Base-by-base conservation (phyloP, 2,113 vertebrate genomes). In the Aphyosemion australe region DNA sequence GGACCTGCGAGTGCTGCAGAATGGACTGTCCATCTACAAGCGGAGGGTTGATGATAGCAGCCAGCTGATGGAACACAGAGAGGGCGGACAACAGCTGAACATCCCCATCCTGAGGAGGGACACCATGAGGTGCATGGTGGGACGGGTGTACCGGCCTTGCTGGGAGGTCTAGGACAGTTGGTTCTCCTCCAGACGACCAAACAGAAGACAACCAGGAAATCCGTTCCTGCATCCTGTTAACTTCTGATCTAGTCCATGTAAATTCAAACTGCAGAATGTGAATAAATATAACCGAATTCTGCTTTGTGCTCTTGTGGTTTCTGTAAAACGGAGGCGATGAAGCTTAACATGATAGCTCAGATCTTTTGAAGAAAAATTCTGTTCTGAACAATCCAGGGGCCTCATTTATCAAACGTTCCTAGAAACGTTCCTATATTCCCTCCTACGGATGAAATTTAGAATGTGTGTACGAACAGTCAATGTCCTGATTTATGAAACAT, bases 111-210 rank as follows among this genome's bases (percentile, higher is more conserved):
- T 88, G 75, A 88, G 83, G 79, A 90, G 89, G 68, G 91, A 93
- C 87, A 89, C 84, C 16, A 93, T 92, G 92, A 90, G 89, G 62
- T 94, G 93, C 89, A 94, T 94, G 93, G 91, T 94, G 86, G 93
- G 93, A 71, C 79, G 93, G 41, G 93, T 94, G 57, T 94, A 94
- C 84, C 84, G 93, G 47, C 93, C 93, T 0, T 94, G 93, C 83
- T 94, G 92, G 92, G 90, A 92, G 18, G 90, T 88, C 68, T 94
- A 90, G 80, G 71, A 74, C 61, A 46, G 5, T 80, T 62, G 31
- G 12, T 39, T 20, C 14, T 66, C n/a, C 0, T 34, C 21, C 11
- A 46, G 19, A 20, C 4, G 10, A 54, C 57, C 6, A 26, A 46
- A 56, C 39, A 11, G 51, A 20, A 19, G 54, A 69, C 16, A 16